Evolutionary conservation across 2,113 vertebrate genomes (phyloP).

Genomic region (Cephalopterus ornatus): DNA sequence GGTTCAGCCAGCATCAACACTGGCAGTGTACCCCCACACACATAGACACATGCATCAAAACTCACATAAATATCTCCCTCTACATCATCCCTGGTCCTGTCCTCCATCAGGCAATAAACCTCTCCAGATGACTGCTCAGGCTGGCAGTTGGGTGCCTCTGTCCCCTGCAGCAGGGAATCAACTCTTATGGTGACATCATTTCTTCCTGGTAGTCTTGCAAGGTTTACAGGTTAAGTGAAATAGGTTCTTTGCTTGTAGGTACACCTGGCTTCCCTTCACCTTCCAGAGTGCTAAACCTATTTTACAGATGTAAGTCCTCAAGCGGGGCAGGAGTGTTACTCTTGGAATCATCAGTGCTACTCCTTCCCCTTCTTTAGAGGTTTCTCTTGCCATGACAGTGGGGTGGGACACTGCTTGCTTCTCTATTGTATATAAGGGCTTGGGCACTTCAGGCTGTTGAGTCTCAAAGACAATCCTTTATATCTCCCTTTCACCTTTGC

Average conservation of each 20-base stretch:
- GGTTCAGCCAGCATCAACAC: background rate
- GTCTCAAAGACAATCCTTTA: background rate
- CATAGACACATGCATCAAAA: background rate
- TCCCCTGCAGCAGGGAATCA: background rate
- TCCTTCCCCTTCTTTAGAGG: background rate
- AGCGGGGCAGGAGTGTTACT: background rate
- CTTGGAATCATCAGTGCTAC: background rate
- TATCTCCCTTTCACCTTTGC: background rate
- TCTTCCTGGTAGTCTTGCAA: background rate
- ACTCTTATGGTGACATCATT: rapidly evolving
- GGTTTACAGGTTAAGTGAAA: background rate
- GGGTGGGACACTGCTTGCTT: background rate
- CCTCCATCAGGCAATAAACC: background rate
- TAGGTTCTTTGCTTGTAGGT: background rate
- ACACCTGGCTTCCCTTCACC: background rate
- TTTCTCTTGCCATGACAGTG: background rate
- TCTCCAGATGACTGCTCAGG: background rate
- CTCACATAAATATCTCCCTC: rapidly evolving
- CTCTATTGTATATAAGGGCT: background rate
- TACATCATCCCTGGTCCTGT: background rate
- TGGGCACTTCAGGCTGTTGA: background rate
- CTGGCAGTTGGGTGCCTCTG: background rate
- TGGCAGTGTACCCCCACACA: background rate
- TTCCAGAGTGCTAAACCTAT: rapidly evolving
- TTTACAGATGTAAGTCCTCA: background rate